Percentiles rank a stretch among this genome's conserved stretches.
phyloP scores from a whole-genome alignment of 2,113 vertebrate species.

The Cnemophilus loriae region DNA sequence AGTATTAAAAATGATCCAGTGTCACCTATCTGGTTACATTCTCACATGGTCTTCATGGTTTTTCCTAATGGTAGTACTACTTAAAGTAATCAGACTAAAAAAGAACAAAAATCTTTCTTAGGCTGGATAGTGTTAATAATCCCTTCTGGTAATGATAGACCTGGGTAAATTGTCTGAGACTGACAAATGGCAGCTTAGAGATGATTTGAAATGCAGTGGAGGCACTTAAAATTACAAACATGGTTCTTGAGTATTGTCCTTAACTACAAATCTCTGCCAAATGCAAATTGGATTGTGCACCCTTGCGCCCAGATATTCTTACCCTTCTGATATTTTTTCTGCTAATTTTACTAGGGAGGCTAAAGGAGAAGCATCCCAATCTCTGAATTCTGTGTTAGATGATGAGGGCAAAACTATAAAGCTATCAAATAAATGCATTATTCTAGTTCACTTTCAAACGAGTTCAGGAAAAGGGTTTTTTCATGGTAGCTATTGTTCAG shows the following conservation, averaged over 20 bases:
- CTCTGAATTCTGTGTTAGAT: background rate
- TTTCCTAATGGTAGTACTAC: background rate
- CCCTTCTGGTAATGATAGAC: background rate
- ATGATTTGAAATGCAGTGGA: background rate
- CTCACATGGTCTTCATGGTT: background rate
- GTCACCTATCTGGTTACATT: background rate
- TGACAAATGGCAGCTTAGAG: background rate
- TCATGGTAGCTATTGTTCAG: background rate
- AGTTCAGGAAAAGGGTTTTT: background rate
- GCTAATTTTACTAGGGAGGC: background rate
- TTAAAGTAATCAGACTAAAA: background rate
- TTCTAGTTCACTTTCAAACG: background rate
- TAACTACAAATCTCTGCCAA: background rate
- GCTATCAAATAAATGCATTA: background rate
- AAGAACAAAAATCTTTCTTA: background rate
- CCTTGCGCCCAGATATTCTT: background rate
- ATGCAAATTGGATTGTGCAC: background rate
- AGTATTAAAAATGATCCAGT: background rate
- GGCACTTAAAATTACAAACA: background rate
- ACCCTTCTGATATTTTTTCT: background rate
- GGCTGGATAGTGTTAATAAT: background rate
- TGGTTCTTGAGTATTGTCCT: background rate
- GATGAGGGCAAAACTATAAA: background rate
- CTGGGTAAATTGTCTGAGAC: background rate
- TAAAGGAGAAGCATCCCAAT: background rate